Conservation (phyloP, 2,113 vertebrate species). For the Hylia prasina region DNA sequence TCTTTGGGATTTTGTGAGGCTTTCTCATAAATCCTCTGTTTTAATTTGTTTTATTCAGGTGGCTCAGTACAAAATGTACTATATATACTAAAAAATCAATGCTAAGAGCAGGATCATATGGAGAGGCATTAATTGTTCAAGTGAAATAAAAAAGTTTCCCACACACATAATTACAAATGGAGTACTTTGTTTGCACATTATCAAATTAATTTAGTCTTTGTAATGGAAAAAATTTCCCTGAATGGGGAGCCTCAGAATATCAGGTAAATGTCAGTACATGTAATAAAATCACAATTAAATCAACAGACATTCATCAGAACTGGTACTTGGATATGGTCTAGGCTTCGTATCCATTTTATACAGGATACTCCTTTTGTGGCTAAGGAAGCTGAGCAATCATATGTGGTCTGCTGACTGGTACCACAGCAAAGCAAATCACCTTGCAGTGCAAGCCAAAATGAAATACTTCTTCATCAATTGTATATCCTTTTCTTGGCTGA, state of each 20-base stretch:
- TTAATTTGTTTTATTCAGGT: slow-evolving; percentile 48
- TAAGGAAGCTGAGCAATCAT: neutral
- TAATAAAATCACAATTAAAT: slow-evolving; percentile 30
- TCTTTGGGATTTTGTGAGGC: slow-evolving; percentile 9
- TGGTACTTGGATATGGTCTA: neutral
- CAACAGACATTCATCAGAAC: neutral
- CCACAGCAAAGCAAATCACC: neutral
- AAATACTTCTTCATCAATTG: neutral
- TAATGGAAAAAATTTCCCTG: neutral
- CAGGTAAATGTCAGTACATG: neutral
- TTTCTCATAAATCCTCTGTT: neutral
- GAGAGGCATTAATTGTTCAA: slow-evolving; percentile 24
- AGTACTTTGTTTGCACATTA: slow-evolving; percentile 6
- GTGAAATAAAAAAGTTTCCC: neutral
- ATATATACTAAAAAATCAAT: neutral
- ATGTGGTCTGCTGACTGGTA: neutral
- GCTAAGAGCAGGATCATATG: neutral
- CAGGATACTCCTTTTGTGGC: neutral
- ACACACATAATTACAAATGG: neutral
- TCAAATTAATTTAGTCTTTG: slow-evolving; percentile 9
- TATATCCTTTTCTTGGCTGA: neutral
- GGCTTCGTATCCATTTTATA: neutral
- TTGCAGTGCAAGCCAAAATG: neutral
- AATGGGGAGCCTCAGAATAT: neutral
- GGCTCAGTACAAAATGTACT: neutral